Base-by-base conservation (phyloP, 2,888 invertebrate species). In the Drosophila tripunctata region DNA sequence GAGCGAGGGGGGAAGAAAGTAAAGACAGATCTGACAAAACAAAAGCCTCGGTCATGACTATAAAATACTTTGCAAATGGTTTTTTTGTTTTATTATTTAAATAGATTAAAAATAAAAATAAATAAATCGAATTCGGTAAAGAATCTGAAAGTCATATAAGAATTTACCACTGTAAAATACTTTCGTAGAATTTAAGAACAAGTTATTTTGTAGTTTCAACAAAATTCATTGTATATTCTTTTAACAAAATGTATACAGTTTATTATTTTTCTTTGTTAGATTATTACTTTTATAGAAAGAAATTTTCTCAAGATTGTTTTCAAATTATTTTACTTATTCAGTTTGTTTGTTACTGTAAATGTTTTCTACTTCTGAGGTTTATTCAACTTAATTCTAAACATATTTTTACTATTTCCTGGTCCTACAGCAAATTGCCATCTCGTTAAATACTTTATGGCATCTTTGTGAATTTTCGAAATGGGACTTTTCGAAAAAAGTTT, bases 361-460 rank as follows among this genome's bases (percentile, higher is more conserved):
- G n/a, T n/a, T n/a, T n/a, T n/a, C n/a, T n/a, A n/a, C 3, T 24
- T 45, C 7, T 21, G n/a, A n/a, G 38, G 8, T 30, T 48, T 30
- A 27, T 48, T 21, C 3, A 27, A 15, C 8, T 19, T 44, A 7
- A 21, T 12, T 12, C 5, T 47, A 22, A 8, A 15, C 38, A 22
- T 27, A 38, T 5, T 40, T 30, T 3, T 17, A 40, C 12, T 7
- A 40, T 27, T 50, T 38, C 38, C 50, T 19, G 21, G n/a, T 33
- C 15, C 35, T 36, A 10, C 38, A 10, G 19, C 15, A 35, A 47
- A 30, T 47, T 48, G 36, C 10, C 24, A 30, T 17, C 33, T 45
- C 67, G 72, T 68, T 51, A 57, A 33, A 36, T 27, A 35, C 30
- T 66, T 69, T 69, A 69, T 66, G 38, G 67, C 47, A 38, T 17